Conservation (phyloP, 2,888 invertebrate species). For the Tryphoninae sp. region DNA sequence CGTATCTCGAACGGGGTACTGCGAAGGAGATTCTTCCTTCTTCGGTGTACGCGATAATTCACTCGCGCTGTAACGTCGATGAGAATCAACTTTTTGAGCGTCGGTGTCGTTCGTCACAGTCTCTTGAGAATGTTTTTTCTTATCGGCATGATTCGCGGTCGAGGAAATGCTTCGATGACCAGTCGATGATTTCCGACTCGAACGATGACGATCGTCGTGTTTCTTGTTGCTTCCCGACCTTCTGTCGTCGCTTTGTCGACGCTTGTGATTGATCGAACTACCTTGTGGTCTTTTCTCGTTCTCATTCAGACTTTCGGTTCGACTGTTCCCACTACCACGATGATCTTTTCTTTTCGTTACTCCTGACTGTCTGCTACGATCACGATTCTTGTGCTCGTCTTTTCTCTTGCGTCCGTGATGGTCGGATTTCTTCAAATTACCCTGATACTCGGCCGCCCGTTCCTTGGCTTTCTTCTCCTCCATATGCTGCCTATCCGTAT, state of each 20-base stretch:
- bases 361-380: slow-evolving; percentile 66
- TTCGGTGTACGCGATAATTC: slow-evolving; percentile 28
- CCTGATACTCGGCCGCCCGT: slow-evolving; percentile 80
- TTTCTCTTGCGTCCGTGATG: slow-evolving; percentile 76
- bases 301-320: slow-evolving; percentile 59
- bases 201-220: slow-evolving; percentile 73
- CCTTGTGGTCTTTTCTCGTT: slow-evolving; percentile 54
- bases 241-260: slow-evolving; percentile 62
- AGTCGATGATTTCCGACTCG: slow-evolving; percentile 71
- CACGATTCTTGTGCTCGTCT: slow-evolving; percentile 73
- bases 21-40: slow-evolving; percentile 27
- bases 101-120: slow-evolving; percentile 45
- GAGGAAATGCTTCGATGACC: slow-evolving; percentile 57
- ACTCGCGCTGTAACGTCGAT: slow-evolving; percentile 46
- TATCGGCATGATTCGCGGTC: slow-evolving; percentile 65
- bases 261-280: slow-evolving; percentile 33
- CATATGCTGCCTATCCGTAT: slow-evolving; percentile 77
- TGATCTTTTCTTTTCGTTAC: slow-evolving; percentile 67
- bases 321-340: slow-evolving; percentile 29
- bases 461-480: slow-evolving; percentile 80
- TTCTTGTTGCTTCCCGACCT: slow-evolving; percentile 70
- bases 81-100: slow-evolving; percentile 35
- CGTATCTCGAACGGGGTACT: not conserved
- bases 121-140: slow-evolving; percentile 70
- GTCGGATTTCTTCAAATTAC: slow-evolving; percentile 79